phyloP scores from a whole-genome alignment of 2,113 vertebrate genomes.

The Hystrix brachyura region DNA sequence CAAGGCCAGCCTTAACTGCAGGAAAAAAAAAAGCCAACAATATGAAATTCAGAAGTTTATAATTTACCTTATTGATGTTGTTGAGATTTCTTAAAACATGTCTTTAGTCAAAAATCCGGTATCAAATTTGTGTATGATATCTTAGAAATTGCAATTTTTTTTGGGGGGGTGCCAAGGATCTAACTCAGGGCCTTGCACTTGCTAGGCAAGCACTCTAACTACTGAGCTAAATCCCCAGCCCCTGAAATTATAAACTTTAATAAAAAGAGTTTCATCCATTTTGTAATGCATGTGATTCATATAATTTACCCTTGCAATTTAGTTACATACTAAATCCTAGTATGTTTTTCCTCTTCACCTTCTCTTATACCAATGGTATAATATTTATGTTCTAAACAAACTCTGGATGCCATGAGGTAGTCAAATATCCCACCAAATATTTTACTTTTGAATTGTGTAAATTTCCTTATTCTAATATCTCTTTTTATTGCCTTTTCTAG shows the following conservation, averaged over 20 bases:
- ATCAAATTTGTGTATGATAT: not conserved
- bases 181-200: no score
- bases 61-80: not conserved
- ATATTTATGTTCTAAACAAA: not conserved
- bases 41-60: not conserved
- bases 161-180: no score
- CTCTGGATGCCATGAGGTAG: rapidly evolving
- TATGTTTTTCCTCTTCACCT: not conserved
- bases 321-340: not conserved
- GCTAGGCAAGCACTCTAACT: no score
- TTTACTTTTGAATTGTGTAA: conserved; percentile 50
- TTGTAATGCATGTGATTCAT: not conserved
- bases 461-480: not conserved
- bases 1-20: no score
- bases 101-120: not conserved
- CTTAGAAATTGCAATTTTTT: not conserved
- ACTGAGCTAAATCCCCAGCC: no score
- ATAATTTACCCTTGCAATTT: not conserved
- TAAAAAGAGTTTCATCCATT: not conserved
- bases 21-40: no score
- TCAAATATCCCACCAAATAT: not conserved
- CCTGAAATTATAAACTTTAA: not conserved
- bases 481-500: not conserved
- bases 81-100: not conserved
- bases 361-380: not conserved